Conservation (phyloP, 2,113 vertebrate species). For the Choloepus hoffmanni region DNA sequence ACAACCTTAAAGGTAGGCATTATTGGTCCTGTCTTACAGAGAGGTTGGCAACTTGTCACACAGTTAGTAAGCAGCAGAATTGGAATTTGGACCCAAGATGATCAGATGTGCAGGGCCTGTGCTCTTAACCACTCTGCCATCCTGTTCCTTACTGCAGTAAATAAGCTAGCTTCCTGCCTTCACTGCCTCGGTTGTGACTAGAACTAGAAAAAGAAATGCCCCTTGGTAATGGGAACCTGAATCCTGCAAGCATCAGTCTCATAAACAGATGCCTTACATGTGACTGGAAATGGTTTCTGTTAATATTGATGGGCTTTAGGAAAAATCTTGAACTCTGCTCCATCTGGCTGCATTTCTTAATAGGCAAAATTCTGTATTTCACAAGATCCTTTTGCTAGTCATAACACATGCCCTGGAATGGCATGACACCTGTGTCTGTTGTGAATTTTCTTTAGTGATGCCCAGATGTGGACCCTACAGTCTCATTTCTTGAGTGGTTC, state of each 20-base stretch:
- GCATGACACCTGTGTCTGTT: fast-evolving
- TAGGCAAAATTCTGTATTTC: neutral
- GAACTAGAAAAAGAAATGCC: neutral
- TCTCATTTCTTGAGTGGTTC: fast-evolving
- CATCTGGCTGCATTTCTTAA: neutral
- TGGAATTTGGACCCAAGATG: neutral
- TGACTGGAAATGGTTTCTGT: neutral
- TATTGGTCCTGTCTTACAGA: neutral
- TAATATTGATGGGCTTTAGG: fast-evolving
- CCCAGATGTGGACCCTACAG: neutral
- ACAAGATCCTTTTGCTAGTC: neutral
- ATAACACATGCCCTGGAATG: fast-evolving
- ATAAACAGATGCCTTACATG: neutral
- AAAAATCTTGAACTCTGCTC: fast-evolving
- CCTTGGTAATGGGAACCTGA: neutral
- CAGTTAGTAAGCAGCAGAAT: neutral
- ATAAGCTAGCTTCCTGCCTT: neutral
- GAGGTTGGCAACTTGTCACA: neutral
- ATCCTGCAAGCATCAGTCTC: neutral
- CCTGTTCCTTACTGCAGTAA: neutral
- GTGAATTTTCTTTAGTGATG: fast-evolving
- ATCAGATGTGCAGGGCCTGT: too few species aligned
- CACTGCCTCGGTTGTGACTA: neutral
- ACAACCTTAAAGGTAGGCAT: fast-evolving
- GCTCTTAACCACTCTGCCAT: neutral